Percentiles rank a stretch among this genome's conserved stretches.
phyloP scores from a whole-genome alignment of 92 coral and sea anemone species.

The Phymanthus crucifer region DNA sequence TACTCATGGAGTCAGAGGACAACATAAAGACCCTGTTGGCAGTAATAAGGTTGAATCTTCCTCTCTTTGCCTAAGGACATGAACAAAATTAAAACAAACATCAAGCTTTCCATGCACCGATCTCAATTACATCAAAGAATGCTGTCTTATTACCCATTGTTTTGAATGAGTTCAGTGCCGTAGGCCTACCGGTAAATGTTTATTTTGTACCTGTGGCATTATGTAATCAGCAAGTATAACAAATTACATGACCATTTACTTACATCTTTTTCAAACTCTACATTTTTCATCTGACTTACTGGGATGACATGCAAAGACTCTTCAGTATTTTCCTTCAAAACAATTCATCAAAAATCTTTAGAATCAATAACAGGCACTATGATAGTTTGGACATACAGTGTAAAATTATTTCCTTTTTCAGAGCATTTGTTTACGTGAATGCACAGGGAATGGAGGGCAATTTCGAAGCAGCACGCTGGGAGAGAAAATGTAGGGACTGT shows the following conservation, averaged over 20 bases:
- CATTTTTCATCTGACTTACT: conserved; percentile 72
- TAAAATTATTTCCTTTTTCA: too few species aligned
- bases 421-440: too few species aligned
- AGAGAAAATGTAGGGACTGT: too few species aligned
- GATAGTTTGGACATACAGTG: background rate
- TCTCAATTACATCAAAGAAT: too few species aligned
- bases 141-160: too few species aligned
- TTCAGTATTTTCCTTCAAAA: conserved; percentile 49
- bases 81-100: background rate
- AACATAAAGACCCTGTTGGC: conserved; percentile 82
- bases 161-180: too few species aligned
- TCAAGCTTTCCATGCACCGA: too few species aligned
- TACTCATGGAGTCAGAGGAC: conserved; percentile 82
- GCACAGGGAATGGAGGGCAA: too few species aligned
- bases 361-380: background rate
- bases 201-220: too few species aligned
- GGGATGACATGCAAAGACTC: conserved; percentile 92
- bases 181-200: too few species aligned
- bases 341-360: background rate
- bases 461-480: too few species aligned
- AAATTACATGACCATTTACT: background rate
- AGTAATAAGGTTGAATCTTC: conserved; percentile 75
- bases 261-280: conserved; percentile 28
- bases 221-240: too few species aligned
- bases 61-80: background rate